Percentiles rank a stretch among this genome's conserved stretches.
These are phyloP conservation scores for Atta colombica DNA, from an alignment of 1,140 invertebrate genomes.

Conservation along the genomic window DNA sequence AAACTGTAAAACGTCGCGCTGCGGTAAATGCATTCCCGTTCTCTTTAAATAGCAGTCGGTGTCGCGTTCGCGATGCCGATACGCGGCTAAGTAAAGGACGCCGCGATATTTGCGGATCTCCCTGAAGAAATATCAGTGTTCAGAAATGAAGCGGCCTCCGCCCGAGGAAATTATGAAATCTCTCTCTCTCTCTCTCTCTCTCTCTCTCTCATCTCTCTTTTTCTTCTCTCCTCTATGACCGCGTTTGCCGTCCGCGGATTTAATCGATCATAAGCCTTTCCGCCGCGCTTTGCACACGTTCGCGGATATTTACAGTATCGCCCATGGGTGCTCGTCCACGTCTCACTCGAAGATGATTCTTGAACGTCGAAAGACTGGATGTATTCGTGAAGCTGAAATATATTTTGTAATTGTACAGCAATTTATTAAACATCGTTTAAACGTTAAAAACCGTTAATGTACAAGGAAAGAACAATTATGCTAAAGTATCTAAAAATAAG, in stretches of 20 bases:
- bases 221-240: constrained; percentile 6
- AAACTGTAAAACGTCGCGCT: constrained; percentile 47
- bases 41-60: constrained; percentile 63
- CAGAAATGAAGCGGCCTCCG: constrained; percentile 41
- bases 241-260: constrained; percentile 12
- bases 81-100: constrained; percentile 60
- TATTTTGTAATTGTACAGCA: neutral
- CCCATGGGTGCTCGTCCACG: neutral
- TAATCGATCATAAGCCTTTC: constrained; percentile 50
- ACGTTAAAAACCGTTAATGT: neutral
- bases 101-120: constrained; percentile 51
- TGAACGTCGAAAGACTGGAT: constrained; percentile 16
- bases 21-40: constrained; percentile 64
- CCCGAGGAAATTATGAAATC: constrained; percentile 55
- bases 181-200: neutral
- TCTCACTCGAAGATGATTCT: constrained; percentile 13
- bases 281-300: constrained; percentile 3
- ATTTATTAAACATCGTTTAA: neutral
- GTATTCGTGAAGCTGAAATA: neutral
- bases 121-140: constrained; percentile 17
- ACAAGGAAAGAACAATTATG: too few species aligned
- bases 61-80: constrained; percentile 28
- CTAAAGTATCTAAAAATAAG: too few species aligned
- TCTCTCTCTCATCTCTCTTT: constrained; percentile 12
- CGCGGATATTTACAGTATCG: constrained; percentile 51